Evolutionary conservation across 2,888 invertebrate species (phyloP).

Genomic region (Acanthococcus lagerstroemiae): DNA sequence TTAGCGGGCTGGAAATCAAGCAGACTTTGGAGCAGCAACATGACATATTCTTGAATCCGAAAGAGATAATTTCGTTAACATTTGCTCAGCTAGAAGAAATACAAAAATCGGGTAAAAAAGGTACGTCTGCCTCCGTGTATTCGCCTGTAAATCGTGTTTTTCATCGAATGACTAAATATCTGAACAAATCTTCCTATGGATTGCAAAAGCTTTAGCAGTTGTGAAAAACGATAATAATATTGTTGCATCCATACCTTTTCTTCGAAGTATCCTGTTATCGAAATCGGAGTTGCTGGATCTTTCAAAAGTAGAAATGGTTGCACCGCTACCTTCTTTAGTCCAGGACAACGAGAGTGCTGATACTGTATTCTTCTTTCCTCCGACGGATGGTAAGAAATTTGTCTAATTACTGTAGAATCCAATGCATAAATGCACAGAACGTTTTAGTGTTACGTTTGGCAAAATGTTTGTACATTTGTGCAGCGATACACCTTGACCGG

Average conservation of each 20-base stretch:
- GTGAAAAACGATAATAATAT: neutral
- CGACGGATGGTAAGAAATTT: neutral
- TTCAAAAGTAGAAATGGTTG: neutral
- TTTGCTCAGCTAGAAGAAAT: constrained; percentile 52
- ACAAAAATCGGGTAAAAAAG: constrained; percentile 22
- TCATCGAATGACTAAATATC: no score
- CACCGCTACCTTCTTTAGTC: neutral
- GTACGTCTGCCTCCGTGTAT: no score
- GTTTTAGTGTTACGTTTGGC: no score
- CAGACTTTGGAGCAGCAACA: constrained; percentile 81
- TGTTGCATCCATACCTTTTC: neutral
- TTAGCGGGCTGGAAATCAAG: constrained; percentile 94
- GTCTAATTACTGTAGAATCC: no score
- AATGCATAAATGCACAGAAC: no score
- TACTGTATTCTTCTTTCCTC: neutral
- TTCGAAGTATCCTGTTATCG: neutral
- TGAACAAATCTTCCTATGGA: neutral
- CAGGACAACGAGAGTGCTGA: neutral
- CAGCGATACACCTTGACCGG: no score
- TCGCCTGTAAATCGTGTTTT: no score
- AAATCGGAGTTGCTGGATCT: neutral
- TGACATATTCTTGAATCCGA: constrained; percentile 71
- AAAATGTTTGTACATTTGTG: no score
- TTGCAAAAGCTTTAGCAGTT: neutral
- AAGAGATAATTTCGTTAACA: constrained; percentile 71